phyloP scores from a whole-genome alignment of 1,140 invertebrate genomes.

The Formica exsecta region DNA sequence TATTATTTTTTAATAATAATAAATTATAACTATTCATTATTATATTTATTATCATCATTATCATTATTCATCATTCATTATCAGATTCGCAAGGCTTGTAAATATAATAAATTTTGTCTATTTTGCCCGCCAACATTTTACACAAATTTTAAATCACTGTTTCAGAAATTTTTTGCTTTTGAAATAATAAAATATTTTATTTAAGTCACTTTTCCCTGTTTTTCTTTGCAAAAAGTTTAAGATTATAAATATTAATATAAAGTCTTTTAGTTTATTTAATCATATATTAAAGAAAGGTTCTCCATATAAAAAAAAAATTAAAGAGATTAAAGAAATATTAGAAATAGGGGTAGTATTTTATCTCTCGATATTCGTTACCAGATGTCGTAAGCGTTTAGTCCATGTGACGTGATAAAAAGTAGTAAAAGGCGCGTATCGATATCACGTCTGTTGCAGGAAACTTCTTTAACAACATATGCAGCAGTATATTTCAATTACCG shows the following conservation, averaged over 20 bases:
- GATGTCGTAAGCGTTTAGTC: conserved; percentile 71
- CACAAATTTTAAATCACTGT: not conserved
- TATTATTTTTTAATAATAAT: not conserved
- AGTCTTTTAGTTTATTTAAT: not conserved
- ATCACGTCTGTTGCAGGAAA: not conserved
- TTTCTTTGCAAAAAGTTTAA: not conserved
- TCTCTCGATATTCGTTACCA: conserved; percentile 3
- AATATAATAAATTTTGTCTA: not conserved
- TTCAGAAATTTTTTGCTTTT: not conserved
- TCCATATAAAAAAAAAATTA: not conserved
- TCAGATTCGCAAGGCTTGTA: not conserved
- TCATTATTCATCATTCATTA: no score
- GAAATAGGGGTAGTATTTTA: conserved; percentile 27
- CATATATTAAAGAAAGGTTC: not conserved
- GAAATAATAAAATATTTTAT: not conserved
- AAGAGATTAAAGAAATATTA: not conserved
- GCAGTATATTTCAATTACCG: not conserved
- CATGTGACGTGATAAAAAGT: conserved; percentile 1
- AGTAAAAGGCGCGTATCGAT: conserved; percentile 68
- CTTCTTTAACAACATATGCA: conserved; percentile 47
- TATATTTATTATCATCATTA: no score
- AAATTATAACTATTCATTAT: not conserved
- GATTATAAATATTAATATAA: not conserved
- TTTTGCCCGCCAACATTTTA: not conserved
- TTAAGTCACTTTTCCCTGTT: not conserved